These are phyloP conservation scores for Vireo altiloquus DNA, from an alignment of 2,113 vertebrate species.

Conservation along the genomic window DNA sequence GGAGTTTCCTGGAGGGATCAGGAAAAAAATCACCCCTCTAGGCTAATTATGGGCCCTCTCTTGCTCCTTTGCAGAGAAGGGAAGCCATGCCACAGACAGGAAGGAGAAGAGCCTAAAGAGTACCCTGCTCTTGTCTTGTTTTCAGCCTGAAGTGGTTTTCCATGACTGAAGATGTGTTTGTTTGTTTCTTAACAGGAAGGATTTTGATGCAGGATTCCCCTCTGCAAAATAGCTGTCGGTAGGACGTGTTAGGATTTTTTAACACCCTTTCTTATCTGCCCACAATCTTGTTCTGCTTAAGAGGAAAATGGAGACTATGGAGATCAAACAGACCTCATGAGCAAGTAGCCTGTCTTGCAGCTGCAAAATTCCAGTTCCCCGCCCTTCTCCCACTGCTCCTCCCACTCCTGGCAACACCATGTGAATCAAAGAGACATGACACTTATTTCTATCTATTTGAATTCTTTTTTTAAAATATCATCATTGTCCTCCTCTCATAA, in stretches of 20 bases:
- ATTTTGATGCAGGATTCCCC: not conserved
- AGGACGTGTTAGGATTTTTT: not conserved
- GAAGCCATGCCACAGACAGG: not conserved
- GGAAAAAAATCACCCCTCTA: not conserved
- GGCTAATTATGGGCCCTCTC: not conserved
- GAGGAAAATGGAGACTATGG: rapidly evolving
- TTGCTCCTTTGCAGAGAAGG: not conserved
- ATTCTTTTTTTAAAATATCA: not conserved
- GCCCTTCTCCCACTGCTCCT: not conserved
- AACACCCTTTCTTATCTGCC: not conserved
- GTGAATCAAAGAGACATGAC: not conserved
- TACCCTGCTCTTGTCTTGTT: not conserved
- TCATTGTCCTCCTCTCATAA: not conserved
- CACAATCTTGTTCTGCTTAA: not conserved
- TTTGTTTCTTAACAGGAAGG: not conserved
- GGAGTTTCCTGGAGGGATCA: not conserved
- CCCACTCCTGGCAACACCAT: not conserved
- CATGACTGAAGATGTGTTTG: not conserved
- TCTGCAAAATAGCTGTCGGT: not conserved
- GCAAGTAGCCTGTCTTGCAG: not conserved
- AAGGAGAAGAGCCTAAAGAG: not conserved
- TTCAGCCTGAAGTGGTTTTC: not conserved
- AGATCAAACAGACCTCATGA: not conserved
- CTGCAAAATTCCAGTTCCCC: not conserved
- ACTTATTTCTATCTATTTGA: not conserved